Percentiles rank a stretch among this genome's conserved stretches.
These are phyloP conservation scores for Sardinella longiceps DNA, from an alignment of 2,797 vertebrate genomes.

Conservation along the genomic window DNA sequence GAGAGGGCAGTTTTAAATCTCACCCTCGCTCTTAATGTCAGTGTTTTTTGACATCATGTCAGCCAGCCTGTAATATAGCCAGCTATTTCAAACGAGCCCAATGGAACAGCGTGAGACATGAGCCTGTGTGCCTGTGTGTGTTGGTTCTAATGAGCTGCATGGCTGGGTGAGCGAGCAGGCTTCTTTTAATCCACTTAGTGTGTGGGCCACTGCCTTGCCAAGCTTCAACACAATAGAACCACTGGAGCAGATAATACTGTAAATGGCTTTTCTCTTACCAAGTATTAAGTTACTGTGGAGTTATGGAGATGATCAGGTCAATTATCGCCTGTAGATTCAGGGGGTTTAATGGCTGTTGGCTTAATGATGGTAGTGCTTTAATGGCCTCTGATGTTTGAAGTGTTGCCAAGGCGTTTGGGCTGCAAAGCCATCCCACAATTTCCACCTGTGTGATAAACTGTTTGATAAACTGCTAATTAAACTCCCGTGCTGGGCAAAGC, in stretches of 20 bases:
- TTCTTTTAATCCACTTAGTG: slow-evolving; percentile 34
- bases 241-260: slow-evolving; percentile 55
- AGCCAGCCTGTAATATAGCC: no score
- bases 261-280: slow-evolving; percentile 51
- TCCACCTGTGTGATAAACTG: slow-evolving; percentile 39
- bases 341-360: slow-evolving; percentile 26
- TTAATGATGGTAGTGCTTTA: slow-evolving; percentile 48
- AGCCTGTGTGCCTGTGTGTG: no score
- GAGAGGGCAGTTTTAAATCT: no score
- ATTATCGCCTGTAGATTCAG: slow-evolving; percentile 22
- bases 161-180: slow-evolving; percentile 26
- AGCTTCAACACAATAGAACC: slow-evolving; percentile 45
- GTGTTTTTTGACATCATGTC: no score
- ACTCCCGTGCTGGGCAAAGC: not conserved
- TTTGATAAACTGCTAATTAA: slow-evolving; percentile 47
- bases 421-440: slow-evolving; percentile 52
- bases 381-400: slow-evolving; percentile 68
- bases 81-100: no score
- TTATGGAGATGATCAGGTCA: slow-evolving; percentile 49
- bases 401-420: slow-evolving; percentile 51
- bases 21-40: no score
- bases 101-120: no score
- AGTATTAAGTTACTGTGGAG: slow-evolving; percentile 46
- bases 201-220: slow-evolving; percentile 42
- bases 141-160: no score